These are phyloP conservation scores for Sipha maydis DNA, from an alignment of 2,888 invertebrate species.

Conservation along the genomic window DNA sequence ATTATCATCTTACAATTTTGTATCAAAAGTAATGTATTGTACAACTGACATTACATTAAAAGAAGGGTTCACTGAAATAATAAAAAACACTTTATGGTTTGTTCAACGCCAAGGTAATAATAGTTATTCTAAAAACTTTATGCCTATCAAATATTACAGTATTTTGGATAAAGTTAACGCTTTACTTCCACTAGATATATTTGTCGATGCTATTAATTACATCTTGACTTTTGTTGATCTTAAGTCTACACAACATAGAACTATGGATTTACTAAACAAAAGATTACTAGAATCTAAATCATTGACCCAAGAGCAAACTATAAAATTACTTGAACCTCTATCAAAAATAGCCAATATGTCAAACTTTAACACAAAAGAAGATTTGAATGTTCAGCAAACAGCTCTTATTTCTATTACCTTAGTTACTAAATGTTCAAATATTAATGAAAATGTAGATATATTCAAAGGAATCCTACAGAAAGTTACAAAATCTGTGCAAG, in stretches of 20 bases:
- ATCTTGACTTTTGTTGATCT: slow-evolving; percentile 49
- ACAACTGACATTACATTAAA: slow-evolving; percentile 42
- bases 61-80: slow-evolving; percentile 57
- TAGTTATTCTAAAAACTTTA: slow-evolving; percentile 37
- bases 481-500: slow-evolving; percentile 58
- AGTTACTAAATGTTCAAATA: slow-evolving; percentile 67
- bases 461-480: slow-evolving; percentile 61
- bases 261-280: slow-evolving; percentile 85
- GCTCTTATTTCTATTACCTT: slow-evolving; percentile 85
- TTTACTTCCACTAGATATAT: slow-evolving; percentile 56
- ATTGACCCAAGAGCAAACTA: slow-evolving; percentile 43
- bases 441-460: slow-evolving; percentile 45
- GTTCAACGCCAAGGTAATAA: slow-evolving; percentile 43
- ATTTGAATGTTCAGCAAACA: slow-evolving; percentile 76
- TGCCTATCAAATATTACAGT: slow-evolving; percentile 57
- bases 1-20: slow-evolving; percentile 55
- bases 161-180: slow-evolving; percentile 57
- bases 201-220: slow-evolving; percentile 59
- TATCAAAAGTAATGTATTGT: slow-evolving; percentile 59
- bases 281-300: slow-evolving; percentile 73
- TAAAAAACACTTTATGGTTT: slow-evolving; percentile 58
- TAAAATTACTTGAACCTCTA: slow-evolving; percentile 57
- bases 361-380: slow-evolving; percentile 41
- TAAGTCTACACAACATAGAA: slow-evolving; percentile 65
- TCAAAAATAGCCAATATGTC: slow-evolving; percentile 53